Conservation (phyloP, 2,113 vertebrate genomes). For the Clarias gariepinus region DNA sequence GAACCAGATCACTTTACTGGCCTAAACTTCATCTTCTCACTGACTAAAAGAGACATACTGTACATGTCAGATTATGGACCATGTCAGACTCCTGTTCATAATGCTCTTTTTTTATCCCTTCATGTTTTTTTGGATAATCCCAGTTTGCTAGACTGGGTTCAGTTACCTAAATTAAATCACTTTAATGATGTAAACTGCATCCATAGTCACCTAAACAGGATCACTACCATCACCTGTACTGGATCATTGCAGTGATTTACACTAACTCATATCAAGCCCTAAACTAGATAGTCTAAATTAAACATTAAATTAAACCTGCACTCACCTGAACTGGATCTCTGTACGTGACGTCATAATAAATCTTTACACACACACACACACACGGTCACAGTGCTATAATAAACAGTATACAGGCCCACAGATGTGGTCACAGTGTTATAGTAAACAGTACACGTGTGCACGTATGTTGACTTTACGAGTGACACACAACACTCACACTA, state of each 20-base stretch:
- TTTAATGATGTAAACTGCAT: background rate
- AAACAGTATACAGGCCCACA: too few relatives aligned
- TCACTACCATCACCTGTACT: background rate
- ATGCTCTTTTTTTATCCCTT: too few relatives aligned
- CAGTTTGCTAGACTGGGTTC: background rate
- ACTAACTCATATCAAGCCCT: background rate
- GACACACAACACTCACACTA: too few relatives aligned
- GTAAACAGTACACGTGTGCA: too few relatives aligned
- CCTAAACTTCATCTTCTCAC: background rate
- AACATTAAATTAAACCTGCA: background rate
- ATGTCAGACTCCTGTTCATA: background rate
- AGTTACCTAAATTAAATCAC: background rate
- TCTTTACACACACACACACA: too few relatives aligned
- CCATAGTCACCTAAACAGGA: background rate
- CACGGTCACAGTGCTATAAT: too few relatives aligned
- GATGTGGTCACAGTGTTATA: too few relatives aligned
- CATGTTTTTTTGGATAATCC: background rate
- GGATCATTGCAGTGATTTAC: background rate
- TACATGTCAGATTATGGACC: background rate
- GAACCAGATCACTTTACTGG: background rate
- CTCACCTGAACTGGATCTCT: background rate
- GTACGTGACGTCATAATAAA: background rate
- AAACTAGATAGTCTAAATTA: background rate
- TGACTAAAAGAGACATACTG: background rate
- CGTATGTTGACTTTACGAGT: too few relatives aligned